These are phyloP conservation scores for Oxycera nigricornis DNA, from an alignment of 2,888 invertebrate species.

Conservation along the genomic window DNA sequence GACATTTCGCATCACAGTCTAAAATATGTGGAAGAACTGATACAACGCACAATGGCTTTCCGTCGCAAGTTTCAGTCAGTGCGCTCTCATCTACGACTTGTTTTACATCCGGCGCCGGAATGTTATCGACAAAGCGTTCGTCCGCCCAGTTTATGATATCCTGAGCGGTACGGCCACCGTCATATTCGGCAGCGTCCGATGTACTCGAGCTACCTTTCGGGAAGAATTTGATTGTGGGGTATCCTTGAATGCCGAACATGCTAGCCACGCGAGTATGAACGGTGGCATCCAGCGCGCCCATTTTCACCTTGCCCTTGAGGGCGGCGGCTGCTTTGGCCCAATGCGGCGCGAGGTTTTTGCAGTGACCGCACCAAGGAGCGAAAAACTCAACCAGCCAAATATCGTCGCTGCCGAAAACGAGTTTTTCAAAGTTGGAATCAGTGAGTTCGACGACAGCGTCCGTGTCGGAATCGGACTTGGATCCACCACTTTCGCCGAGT, in stretches of 20 bases:
- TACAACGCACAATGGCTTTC: slow-evolving; percentile 89
- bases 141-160: slow-evolving; percentile 92
- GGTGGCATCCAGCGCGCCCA: slow-evolving; percentile 97
- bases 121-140: slow-evolving; percentile 84
- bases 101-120: slow-evolving; percentile 87
- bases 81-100: slow-evolving; percentile 70
- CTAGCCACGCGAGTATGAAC: slow-evolving; percentile 82
- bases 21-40: slow-evolving; percentile 93
- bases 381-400: slow-evolving; percentile 98
- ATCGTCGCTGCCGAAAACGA: slow-evolving; percentile 83
- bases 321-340: slow-evolving; percentile 95
- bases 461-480: slow-evolving; percentile 23
- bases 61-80: slow-evolving; percentile 80
- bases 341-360: slow-evolving; percentile 94
- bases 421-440: slow-evolving; percentile 92
- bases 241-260: slow-evolving; percentile 88
- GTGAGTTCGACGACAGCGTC: slow-evolving; percentile 86
- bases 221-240: slow-evolving; percentile 96
- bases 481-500: slow-evolving; percentile 42
- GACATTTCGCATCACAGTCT: slow-evolving; percentile 92
- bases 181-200: slow-evolving; percentile 81
- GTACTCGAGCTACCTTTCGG: slow-evolving; percentile 74
- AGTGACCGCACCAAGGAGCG: slow-evolving; percentile 97
- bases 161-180: slow-evolving; percentile 87
- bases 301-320: slow-evolving; percentile 94